Percentiles rank a stretch among this genome's conserved stretches.
These are phyloP conservation scores for Pyrocephalus nanus DNA, from an alignment of 2,797 vertebrate genomes.

Conservation along the genomic window DNA sequence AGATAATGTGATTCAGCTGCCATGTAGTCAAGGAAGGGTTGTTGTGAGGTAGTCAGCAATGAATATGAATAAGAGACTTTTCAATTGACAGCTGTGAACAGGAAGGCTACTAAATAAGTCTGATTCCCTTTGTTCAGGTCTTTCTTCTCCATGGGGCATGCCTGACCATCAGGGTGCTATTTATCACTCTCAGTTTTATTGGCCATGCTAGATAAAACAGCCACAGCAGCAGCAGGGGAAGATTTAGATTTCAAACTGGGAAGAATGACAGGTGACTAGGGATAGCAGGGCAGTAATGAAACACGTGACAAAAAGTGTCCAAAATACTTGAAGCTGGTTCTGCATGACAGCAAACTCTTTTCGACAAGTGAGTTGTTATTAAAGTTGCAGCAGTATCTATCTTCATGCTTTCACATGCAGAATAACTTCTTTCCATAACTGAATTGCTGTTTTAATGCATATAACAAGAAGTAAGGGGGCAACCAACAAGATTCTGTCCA, in stretches of 20 bases:
- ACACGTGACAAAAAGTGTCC: fast-evolving
- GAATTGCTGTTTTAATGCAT: not conserved
- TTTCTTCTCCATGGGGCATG: not conserved
- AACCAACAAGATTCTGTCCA: not conserved
- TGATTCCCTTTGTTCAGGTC: not conserved
- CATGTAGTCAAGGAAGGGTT: not conserved
- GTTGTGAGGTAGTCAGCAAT: not conserved
- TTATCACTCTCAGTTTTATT: not conserved
- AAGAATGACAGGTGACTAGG: not conserved
- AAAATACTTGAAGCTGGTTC: not conserved
- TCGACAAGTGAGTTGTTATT: not conserved
- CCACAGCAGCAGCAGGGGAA: not conserved
- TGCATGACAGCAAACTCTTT: not conserved
- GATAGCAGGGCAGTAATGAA: not conserved
- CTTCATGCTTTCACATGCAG: not conserved
- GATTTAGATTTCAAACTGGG: not conserved
- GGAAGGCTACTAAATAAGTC: not conserved
- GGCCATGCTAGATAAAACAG: not conserved
- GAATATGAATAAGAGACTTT: not conserved
- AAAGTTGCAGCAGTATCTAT: not conserved
- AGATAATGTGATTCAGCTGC: not conserved
- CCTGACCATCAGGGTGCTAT: not conserved
- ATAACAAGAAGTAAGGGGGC: not conserved
- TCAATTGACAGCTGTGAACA: not conserved
- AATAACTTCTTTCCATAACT: not conserved